Evolutionary conservation across 2,797 vertebrate genomes (phyloP), one percentile per base, ranked within the genome.

Genomic region (Diglossa cyanea): DNA sequence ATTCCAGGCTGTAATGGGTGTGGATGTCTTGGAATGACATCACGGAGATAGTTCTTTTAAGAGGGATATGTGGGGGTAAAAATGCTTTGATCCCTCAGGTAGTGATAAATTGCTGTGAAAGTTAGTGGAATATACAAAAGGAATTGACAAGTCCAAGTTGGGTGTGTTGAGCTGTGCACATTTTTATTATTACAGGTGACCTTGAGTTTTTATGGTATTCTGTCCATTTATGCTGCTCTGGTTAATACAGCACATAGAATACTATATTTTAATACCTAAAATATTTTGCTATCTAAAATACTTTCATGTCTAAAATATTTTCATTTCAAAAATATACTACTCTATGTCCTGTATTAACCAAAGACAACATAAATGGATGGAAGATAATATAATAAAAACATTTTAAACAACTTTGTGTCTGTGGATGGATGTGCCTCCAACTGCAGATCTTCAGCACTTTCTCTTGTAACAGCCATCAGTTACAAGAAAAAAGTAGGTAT

Each of bases 11-110:
- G 3, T 54, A 26, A 66, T 95, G 90, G 95, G 94, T 95, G 70
- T 95, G 81, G 83, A 61, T 96, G 72, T 74, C 86, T 95, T 91
- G 87, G 89, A 96, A 86, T 96, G 85, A 91, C 94, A 94, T 87
- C 92, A 76, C 9, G 11, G 50, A 13, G 60, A 26, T 24, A 15
- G 3, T 82, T 85, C 84, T 95, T 89, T 90, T 72, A 33, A 48
- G 37, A 37, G 45, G 50, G 37, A 28, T 78, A n/a, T 39, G 16
- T 45, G 60, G 40, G 54, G 70, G 47, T 48, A 50, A 77, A 92
- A 78, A 53, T 16, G 39, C 54, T 44, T 42, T 72, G 60, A 70
- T 68, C 55, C 40, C 21, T 66, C 47, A 62, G 48, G 57, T 42
- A 50, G 16, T 55, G 53, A 37, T 71, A 37, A 70, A 77, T 73